phyloP scores from a whole-genome alignment of 2,113 vertebrate genomes.

The Centrocercus urophasianus region DNA sequence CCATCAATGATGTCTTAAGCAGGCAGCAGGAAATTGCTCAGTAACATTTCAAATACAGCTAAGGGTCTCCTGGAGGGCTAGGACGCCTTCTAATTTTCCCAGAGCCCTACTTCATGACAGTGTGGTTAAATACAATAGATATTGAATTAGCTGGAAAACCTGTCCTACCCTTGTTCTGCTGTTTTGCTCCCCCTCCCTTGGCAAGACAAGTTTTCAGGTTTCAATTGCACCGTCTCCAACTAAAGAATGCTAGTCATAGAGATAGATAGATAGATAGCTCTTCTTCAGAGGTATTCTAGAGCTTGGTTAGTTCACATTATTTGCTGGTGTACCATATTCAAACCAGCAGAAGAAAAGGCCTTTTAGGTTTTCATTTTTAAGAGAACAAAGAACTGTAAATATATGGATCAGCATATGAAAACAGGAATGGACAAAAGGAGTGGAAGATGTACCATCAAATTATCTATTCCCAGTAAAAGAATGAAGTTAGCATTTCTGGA shows the following conservation, averaged over 20 bases:
- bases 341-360: background rate
- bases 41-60: background rate
- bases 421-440: background rate
- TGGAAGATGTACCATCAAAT: background rate
- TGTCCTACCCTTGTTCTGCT: too few relatives aligned
- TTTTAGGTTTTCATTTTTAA: background rate
- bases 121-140: background rate
- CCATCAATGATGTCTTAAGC: background rate
- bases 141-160: background rate
- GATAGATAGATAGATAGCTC: background rate
- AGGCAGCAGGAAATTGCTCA: background rate
- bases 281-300: background rate
- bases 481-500: background rate
- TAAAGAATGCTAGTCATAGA: background rate
- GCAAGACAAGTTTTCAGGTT: background rate
- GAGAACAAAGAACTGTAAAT: background rate
- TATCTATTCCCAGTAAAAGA: background rate
- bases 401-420: background rate
- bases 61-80: background rate
- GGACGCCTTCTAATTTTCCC: background rate
- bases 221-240: background rate
- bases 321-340: background rate
- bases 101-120: background rate
- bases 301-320: background rate
- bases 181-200: too few relatives aligned